A percentile compares a stretch with the other conserved stretches of the same genome.
Evolutionary conservation across 1,140 invertebrate species (phyloP).

Genomic region (Maconellicoccus hirsutus): DNA sequence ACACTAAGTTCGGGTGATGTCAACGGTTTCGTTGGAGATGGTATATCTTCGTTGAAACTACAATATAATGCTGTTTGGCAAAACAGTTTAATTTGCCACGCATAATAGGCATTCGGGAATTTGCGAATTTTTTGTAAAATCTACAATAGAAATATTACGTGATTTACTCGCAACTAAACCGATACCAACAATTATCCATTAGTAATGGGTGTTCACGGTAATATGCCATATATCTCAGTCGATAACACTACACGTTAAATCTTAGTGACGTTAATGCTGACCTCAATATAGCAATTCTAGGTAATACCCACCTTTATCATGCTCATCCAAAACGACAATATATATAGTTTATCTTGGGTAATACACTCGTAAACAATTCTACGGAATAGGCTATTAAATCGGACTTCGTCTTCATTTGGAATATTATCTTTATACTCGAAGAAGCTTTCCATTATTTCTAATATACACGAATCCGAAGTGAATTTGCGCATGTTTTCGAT

Average conservation of each 20-base stretch:
- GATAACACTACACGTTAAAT: no score
- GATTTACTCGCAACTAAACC: not conserved
- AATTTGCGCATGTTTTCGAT: slow-evolving; percentile 40
- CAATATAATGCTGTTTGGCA: not conserved
- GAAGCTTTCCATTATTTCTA: slow-evolving; percentile 49
- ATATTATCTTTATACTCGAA: slow-evolving; percentile 33
- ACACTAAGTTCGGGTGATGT: not conserved
- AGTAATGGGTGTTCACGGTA: not conserved
- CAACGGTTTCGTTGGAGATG: not conserved
- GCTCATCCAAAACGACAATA: slow-evolving; percentile 58
- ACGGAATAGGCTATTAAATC: slow-evolving; percentile 52
- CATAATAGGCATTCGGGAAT: slow-evolving; percentile 1
- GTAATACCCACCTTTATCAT: slow-evolving; percentile 50
- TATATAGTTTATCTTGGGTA: slow-evolving; percentile 68
- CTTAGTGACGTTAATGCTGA: not conserved
- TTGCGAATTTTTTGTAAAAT: not conserved
- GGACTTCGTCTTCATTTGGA: slow-evolving; percentile 34
- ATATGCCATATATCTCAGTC: not conserved
- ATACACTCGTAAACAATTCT: slow-evolving; percentile 75
- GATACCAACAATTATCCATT: not conserved
- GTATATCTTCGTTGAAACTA: not conserved
- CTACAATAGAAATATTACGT: not conserved
- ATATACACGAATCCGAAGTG: slow-evolving; percentile 41
- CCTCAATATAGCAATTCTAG: not conserved
- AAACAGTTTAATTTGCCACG: slow-evolving; percentile 12